Conservation (phyloP, 2,113 vertebrate species). For the Brienomyrus brachyistius region DNA sequence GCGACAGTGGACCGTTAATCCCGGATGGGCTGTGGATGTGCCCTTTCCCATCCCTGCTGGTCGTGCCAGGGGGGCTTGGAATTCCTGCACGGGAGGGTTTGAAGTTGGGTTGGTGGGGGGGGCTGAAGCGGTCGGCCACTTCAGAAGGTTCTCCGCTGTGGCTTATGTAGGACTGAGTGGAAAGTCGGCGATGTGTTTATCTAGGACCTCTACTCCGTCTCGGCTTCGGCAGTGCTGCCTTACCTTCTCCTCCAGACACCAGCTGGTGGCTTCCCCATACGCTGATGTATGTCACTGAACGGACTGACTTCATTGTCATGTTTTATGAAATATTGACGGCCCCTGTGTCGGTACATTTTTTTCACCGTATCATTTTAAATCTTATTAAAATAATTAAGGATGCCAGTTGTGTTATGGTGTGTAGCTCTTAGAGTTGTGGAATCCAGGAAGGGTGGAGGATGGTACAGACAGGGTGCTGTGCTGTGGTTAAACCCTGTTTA, state of each 20-base stretch:
- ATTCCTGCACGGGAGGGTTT: neutral
- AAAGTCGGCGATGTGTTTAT: neutral
- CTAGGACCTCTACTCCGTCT: neutral
- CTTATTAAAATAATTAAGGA: neutral
- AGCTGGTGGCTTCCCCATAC: neutral
- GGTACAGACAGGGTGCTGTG: neutral
- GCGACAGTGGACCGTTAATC: conserved; percentile 10
- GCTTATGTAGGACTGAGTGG: neutral
- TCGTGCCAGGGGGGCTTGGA: neutral
- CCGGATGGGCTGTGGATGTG: neutral
- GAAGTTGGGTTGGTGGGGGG: no score
- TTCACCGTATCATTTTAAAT: neutral
- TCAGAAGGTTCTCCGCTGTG: neutral
- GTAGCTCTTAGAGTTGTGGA: neutral
- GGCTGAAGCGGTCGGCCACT: neutral
- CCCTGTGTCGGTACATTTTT: neutral
- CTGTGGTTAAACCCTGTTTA: neutral
- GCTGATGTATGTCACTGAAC: neutral
- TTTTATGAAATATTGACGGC: neutral
- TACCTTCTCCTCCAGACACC: neutral
- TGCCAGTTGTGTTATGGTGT: neutral
- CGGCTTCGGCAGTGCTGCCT: neutral
- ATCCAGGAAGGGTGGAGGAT: neutral
- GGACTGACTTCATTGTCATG: neutral
- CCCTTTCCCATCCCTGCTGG: neutral